A percentile compares a stretch with the other conserved stretches of the same genome.
These are phyloP conservation scores for Belonocnema kinseyi DNA, from an alignment of 1,140 invertebrate genomes.

Conservation along the genomic window DNA sequence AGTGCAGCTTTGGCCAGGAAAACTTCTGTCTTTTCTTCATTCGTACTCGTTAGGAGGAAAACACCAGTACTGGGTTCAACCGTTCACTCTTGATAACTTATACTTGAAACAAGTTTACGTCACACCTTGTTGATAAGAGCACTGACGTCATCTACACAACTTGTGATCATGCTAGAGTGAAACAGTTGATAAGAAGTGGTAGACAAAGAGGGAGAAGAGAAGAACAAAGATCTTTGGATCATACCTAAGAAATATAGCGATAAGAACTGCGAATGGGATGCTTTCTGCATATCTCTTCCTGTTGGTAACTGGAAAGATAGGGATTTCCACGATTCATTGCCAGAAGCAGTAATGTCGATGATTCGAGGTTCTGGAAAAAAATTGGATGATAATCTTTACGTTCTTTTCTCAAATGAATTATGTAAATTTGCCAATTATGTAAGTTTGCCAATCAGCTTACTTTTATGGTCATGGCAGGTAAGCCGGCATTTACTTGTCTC, in stretches of 20 bases:
- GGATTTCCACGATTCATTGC: neutral
- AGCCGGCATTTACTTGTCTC: no score
- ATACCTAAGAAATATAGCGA: constrained; percentile 31
- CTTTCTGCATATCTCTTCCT: constrained; percentile 21
- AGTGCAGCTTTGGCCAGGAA: neutral
- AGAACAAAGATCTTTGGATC: constrained; percentile 17
- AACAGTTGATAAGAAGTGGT: constrained; percentile 14
- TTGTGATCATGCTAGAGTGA: constrained; percentile 2
- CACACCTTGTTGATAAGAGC: constrained; percentile 38
- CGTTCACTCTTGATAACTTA: constrained; percentile 51
- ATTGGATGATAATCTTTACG: no score
- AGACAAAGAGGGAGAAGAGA: constrained; percentile 9
- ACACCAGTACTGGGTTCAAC: constrained; percentile 44
- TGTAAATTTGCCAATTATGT: no score
- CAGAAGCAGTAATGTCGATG: neutral
- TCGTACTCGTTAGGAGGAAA: constrained; percentile 32
- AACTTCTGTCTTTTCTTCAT: constrained; percentile 36
- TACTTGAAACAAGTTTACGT: constrained; percentile 50
- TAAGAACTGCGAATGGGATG: constrained; percentile 24
- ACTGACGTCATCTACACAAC: constrained; percentile 34
- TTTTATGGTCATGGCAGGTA: no score
- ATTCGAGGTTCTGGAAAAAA: neutral
- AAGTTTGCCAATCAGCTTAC: no score
- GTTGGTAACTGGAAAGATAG: constrained; percentile 6
- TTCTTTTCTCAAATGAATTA: no score